Conservation (phyloP, 2,113 vertebrate genomes). For the Madoqua kirkii region DNA sequence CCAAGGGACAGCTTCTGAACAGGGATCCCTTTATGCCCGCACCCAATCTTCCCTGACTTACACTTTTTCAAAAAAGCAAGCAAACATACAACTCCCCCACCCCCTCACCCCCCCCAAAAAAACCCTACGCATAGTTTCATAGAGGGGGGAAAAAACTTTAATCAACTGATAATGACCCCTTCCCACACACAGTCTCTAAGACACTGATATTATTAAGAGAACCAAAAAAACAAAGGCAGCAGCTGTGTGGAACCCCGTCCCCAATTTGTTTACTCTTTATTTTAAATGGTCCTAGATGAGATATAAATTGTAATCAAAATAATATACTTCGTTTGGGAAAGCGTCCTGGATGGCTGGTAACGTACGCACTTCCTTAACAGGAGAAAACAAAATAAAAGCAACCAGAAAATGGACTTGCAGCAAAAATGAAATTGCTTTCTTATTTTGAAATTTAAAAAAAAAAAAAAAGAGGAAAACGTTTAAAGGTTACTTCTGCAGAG, state of each 20-base stretch:
- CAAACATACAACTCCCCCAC: neutral
- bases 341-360: neutral
- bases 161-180: neutral
- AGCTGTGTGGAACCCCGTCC: neutral
- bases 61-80: neutral
- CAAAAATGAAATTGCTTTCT: conserved; percentile 23
- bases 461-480: neutral
- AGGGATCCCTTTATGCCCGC: neutral
- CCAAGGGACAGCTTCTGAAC: neutral
- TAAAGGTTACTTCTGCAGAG: neutral
- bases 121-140: neutral
- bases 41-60: neutral
- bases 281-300: neutral
- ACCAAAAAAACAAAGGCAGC: neutral
- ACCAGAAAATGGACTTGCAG: neutral
- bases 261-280: neutral
- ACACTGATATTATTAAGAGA: conserved; percentile 9
- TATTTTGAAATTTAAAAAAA: neutral
- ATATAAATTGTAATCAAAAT: conserved; percentile 34
- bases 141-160: neutral
- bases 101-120: neutral
- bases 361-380: neutral
- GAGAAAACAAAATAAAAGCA: neutral
- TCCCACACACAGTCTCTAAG: neutral
- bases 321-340: neutral